Evolutionary conservation across 1,140 invertebrate species (phyloP).

Genomic region (Maconellicoccus hirsutus): DNA sequence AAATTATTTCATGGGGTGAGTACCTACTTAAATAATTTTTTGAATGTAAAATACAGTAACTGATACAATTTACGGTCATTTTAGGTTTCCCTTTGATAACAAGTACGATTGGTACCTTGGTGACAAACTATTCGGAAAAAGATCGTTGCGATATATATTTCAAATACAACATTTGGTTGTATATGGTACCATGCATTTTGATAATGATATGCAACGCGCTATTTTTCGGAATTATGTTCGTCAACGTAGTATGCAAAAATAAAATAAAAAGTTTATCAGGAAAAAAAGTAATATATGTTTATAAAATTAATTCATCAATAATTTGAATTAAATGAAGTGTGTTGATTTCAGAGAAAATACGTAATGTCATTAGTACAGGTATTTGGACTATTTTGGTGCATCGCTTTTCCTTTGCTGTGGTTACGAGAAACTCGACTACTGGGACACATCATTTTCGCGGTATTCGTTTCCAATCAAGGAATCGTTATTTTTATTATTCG

Average conservation of each 20-base stretch:
- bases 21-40: not conserved
- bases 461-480: not conserved
- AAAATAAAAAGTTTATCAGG: not conserved
- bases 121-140: not conserved
- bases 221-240: not conserved
- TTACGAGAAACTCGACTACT: not conserved
- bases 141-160: not conserved
- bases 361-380: not conserved
- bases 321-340: too few species aligned
- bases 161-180: not conserved
- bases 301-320: too few species aligned
- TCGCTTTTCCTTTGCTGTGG: not conserved
- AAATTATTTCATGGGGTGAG: slow-evolving; percentile 12
- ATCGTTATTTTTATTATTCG: not conserved
- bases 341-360: not conserved
- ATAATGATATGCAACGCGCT: not conserved
- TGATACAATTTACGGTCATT: not conserved
- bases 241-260: not conserved
- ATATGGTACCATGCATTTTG: not conserved
- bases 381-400: slow-evolving; percentile 12
- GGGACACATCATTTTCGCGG: not conserved
- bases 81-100: not conserved
- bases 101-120: not conserved
- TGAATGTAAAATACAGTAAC: too few species aligned
- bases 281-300: not conserved